Evolutionary conservation across 2,113 vertebrate species (phyloP).

Genomic region (Struthio camelus): DNA sequence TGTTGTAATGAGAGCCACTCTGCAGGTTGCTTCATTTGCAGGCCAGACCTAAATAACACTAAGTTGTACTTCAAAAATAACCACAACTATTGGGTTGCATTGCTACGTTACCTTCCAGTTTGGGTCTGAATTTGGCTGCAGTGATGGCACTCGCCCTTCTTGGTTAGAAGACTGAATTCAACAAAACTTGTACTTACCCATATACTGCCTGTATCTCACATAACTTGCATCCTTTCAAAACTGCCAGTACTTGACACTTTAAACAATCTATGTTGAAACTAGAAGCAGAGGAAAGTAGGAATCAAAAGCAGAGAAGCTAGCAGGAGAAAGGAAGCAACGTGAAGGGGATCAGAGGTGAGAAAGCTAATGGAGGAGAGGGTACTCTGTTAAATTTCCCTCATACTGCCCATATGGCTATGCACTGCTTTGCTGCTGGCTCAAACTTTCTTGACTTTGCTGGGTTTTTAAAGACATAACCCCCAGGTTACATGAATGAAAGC

Average conservation of each 20-base stretch:
- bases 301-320: not conserved
- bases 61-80: not conserved
- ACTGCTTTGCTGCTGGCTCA: not conserved
- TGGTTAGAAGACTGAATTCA: not conserved
- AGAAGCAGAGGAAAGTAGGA: not conserved
- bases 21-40: not conserved
- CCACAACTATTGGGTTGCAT: not conserved
- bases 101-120: not conserved
- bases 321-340: accelerated
- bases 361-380: not conserved
- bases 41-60: not conserved
- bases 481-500: not conserved
- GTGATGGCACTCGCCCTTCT: not conserved
- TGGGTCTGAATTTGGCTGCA: not conserved
- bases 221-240: not conserved
- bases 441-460: accelerated
- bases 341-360: not conserved
- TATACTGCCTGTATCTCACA: not conserved
- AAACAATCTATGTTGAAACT: not conserved
- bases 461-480: not conserved
- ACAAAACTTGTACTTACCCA: not conserved
- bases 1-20: not conserved
- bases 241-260: accelerated
- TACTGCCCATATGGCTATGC: not conserved
- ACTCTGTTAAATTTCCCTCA: not conserved